Evolutionary conservation across 2,888 invertebrate species (phyloP).

Genomic region (Oscheius myriophilus): DNA sequence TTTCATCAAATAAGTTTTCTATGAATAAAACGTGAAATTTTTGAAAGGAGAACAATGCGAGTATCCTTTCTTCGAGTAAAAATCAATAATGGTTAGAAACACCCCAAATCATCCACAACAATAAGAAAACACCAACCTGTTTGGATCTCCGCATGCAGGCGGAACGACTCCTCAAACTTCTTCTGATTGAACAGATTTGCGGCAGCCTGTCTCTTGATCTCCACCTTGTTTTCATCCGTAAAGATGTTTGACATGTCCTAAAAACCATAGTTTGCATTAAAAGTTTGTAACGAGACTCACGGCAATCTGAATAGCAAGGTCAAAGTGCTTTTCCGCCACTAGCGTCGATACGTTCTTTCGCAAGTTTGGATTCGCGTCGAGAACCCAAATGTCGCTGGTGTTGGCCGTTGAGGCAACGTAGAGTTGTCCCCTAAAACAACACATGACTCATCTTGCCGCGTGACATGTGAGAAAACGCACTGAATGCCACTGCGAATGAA

Average conservation of each 20-base stretch:
- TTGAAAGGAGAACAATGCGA: no score
- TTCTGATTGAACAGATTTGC: slow-evolving; percentile 89
- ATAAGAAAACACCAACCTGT: slow-evolving; percentile 75
- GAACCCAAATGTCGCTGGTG: slow-evolving; percentile 78
- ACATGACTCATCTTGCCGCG: not conserved
- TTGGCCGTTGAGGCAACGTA: slow-evolving; percentile 42
- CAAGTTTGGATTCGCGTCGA: slow-evolving; percentile 81
- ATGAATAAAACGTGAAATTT: no score
- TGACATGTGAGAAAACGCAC: no score
- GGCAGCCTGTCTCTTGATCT: slow-evolving; percentile 90
- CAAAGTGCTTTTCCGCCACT: slow-evolving; percentile 89
- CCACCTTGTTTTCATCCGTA: slow-evolving; percentile 54
- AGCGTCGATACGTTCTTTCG: slow-evolving; percentile 85
- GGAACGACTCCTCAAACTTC: slow-evolving; percentile 88
- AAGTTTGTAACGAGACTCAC: slow-evolving; percentile 37
- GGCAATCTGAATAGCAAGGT: slow-evolving; percentile 78
- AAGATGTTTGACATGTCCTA: slow-evolving; percentile 48
- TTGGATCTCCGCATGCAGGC: slow-evolving; percentile 85
- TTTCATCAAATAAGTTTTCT: no score
- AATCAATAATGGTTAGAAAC: no score
- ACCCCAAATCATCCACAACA: no score
- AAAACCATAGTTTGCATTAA: slow-evolving; percentile 3
- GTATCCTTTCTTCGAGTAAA: no score
- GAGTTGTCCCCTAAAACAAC: slow-evolving; percentile 50
- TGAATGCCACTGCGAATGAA: slow-evolving; percentile 33